Base-by-base conservation (phyloP, 2,888 invertebrate genomes). In the Elmis aenea region DNA sequence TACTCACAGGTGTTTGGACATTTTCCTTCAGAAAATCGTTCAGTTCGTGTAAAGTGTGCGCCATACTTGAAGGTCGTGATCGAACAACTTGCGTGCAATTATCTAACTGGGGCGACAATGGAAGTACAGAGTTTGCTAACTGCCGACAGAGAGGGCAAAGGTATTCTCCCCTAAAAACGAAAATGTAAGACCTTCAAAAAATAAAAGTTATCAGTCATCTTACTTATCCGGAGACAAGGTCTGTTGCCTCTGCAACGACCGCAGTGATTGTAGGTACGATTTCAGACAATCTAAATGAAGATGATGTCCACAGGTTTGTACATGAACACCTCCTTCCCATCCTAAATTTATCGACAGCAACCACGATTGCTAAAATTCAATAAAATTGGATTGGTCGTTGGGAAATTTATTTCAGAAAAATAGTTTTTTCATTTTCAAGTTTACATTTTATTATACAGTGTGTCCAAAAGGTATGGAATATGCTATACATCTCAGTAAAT, bases 271-370 rank as follows among this genome's bases (percentile, higher is more conserved):
- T 55, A 94, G 74, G 72, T 97, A 99, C 0, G 91, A 83, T 62
- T 85, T 84, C 58, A 94, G 81, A 67, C 99, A 99, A 62, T 89
- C 87, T 56, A 95, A 76, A 71, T 99, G 97, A 39, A 97, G 77
- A 69, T 93, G 91, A 71, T 99, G 99, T 0, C 97, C 96, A 72
- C 97, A 97, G 1, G 95, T 90, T 68, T 89, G 88, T 32, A 92
- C 88, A 67, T 90, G 86, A 32, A 95, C 89, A 33, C 95, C 95
- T 46, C 90, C 89, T 67, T 89, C 88, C 81, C 87, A 89, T 2
- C 89, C 88, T 54, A 85, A 76, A 62, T 85, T 86, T 38, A 89
- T 78, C 2, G 84, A 80, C 21, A 85, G 65, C 58, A 85, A 75
- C 87, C 86, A 89, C 1, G 86, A 86, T 56, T 80, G 77, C 79